Evolutionary conservation across 2,113 vertebrate genomes (phyloP).

Genomic region (Podilymbus podiceps): DNA sequence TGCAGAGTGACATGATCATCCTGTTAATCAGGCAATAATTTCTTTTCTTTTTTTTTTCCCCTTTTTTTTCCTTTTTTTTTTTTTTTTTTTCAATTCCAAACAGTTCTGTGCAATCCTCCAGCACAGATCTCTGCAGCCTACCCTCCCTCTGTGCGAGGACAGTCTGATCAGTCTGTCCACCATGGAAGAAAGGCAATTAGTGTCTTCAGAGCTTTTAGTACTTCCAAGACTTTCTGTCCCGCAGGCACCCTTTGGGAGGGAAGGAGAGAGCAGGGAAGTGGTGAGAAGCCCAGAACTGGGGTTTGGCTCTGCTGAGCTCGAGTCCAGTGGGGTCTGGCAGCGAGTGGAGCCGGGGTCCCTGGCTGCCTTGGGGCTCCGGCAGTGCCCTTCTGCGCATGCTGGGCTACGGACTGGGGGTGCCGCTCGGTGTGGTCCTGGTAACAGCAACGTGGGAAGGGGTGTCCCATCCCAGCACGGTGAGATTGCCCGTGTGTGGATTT

Average conservation of each 20-base stretch:
- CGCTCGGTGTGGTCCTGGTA: background rate
- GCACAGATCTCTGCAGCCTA: background rate
- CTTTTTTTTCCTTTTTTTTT: background rate
- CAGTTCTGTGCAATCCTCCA: background rate
- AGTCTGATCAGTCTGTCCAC: background rate
- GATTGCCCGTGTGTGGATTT: background rate
- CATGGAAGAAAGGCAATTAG: no score
- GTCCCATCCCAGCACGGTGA: background rate
- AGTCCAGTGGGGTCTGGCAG: background rate
- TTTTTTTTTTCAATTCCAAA: background rate
- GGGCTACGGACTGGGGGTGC: background rate
- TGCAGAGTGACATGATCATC: background rate
- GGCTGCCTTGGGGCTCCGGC: background rate
- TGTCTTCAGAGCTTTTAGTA: background rate
- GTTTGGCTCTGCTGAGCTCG: background rate
- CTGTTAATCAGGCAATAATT: background rate
- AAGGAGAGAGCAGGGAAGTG: background rate
- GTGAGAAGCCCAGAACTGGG: background rate
- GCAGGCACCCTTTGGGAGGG: background rate
- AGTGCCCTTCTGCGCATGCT: rapidly evolving
- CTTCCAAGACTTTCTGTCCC: background rate
- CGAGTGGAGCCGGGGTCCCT: rapidly evolving
- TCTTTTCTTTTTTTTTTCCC: background rate
- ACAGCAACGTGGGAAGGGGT: rapidly evolving
- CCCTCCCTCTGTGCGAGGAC: background rate